Percentiles rank a stretch among this genome's conserved stretches.
Evolutionary conservation across 1,140 invertebrate genomes (phyloP).

Genomic region (Drosophila santomea): DNA sequence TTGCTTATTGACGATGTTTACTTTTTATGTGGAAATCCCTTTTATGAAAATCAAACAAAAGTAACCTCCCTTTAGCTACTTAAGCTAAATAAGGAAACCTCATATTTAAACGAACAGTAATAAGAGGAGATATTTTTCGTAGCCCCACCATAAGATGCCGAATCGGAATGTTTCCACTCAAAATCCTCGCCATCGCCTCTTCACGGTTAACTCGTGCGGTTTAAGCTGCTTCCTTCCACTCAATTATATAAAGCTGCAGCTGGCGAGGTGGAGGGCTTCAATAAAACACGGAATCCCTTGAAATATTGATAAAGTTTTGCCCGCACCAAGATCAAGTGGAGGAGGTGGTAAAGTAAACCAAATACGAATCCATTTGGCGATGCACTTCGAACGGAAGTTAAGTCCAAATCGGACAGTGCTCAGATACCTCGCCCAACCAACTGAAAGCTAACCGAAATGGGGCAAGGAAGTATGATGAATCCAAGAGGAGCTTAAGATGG

Average conservation of each 20-base stretch:
- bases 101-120: too few relatives aligned
- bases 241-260: slow-evolving; percentile 68
- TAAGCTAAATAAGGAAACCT: too few relatives aligned
- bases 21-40: too few relatives aligned
- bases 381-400: slow-evolving; percentile 29
- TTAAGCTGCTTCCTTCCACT: slow-evolving; percentile 72
- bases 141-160: slow-evolving; percentile 1
- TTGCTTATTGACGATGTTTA: slow-evolving; percentile 1
- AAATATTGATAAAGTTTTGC: slow-evolving; percentile 71
- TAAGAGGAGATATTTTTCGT: not conserved
- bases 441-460: slow-evolving; percentile 8
- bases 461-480: slow-evolving; percentile 22
- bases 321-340: slow-evolving; percentile 17
- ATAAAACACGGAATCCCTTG: slow-evolving; percentile 58
- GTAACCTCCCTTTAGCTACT: too few relatives aligned
- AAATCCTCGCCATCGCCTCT: slow-evolving; percentile 23
- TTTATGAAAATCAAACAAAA: too few relatives aligned
- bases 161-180: slow-evolving; percentile 10
- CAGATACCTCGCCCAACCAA: slow-evolving; percentile 6
- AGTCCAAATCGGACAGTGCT: slow-evolving; percentile 29
- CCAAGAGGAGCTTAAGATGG: slow-evolving; percentile 11
- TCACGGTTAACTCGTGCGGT: slow-evolving; percentile 64
- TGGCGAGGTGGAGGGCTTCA: slow-evolving; percentile 34
- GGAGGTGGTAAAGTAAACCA: slow-evolving; percentile 13
- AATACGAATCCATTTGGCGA: slow-evolving; percentile 41